Evolutionary conservation across 35 echinoderm and acorn worm species (phyloP).

Genomic region (Patiria miniata): DNA sequence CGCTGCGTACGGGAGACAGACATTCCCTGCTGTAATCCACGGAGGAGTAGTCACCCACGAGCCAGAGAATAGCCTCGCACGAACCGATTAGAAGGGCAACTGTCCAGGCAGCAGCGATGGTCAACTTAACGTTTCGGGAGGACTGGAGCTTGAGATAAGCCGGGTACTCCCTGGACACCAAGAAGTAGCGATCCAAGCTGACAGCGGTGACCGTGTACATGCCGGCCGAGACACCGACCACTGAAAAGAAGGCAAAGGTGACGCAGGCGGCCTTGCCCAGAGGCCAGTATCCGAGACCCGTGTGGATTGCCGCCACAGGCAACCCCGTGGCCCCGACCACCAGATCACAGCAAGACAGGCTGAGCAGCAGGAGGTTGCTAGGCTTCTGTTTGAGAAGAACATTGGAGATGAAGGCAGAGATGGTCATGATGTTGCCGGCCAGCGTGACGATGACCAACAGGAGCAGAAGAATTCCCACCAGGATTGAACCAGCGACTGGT

Average conservation of each 20-base stretch:
- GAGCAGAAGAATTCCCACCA: neutral
- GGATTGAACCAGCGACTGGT: neutral
- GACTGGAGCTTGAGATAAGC: slow-evolving; percentile 6
- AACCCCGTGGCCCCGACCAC: neutral
- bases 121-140: neutral
- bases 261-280: slow-evolving; percentile 13
- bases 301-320: slow-evolving; percentile 24
- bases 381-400: slow-evolving; percentile 18
- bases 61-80: neutral
- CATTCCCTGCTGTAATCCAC: slow-evolving; percentile 5
- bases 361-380: slow-evolving; percentile 36
- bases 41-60: neutral
- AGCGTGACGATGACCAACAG: neutral
- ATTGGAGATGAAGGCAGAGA: neutral
- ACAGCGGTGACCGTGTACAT: slow-evolving; percentile 23
- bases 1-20: slow-evolving; percentile 30
- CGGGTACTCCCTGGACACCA: slow-evolving; percentile 30
- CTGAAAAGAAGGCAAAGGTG: neutral
- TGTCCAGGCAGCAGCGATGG: slow-evolving; percentile 20
- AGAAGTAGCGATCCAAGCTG: slow-evolving; percentile 24
- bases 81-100: neutral
- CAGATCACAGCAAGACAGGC: slow-evolving; percentile 22
- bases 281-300: slow-evolving; percentile 24
- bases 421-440: slow-evolving; percentile 3
- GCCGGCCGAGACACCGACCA: neutral